A percentile compares a stretch with the other conserved stretches of the same genome.
Evolutionary conservation across 1,140 invertebrate species (phyloP).

Genomic region (Mactra quadrangularis): DNA sequence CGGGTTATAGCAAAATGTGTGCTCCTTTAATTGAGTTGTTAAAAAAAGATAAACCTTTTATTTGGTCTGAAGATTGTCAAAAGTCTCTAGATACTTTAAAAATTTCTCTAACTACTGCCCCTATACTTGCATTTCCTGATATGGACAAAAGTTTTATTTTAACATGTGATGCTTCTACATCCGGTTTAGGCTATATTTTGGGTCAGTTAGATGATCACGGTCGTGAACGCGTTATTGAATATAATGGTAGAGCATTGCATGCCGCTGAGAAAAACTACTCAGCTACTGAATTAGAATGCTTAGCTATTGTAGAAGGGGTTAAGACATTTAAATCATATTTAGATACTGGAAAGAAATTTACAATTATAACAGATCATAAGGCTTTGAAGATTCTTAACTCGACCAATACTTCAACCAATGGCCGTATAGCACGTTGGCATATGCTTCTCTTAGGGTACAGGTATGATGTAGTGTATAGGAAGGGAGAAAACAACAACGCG

Average conservation of each 20-base stretch:
- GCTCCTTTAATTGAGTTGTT: conserved; percentile 59
- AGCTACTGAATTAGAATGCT: conserved; percentile 33
- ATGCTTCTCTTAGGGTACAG: conserved; percentile 27
- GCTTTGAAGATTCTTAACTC: conserved; percentile 63
- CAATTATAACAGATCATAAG: conserved; percentile 85
- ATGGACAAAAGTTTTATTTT: conserved; percentile 48
- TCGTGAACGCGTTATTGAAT: conserved; percentile 36
- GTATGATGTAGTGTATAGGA: conserved; percentile 16
- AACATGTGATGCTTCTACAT: conserved; percentile 4
- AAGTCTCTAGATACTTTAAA: conserved; percentile 25
- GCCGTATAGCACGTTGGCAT: conserved; percentile 74
- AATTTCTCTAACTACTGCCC: not conserved
- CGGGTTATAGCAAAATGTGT: conserved; percentile 43
- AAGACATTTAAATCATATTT: conserved; percentile 79
- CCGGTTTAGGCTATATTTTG: conserved; percentile 50
- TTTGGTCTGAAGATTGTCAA: conserved; percentile 11
- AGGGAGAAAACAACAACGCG: conserved; percentile 19
- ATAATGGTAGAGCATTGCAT: conserved; percentile 41
- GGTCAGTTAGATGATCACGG: conserved; percentile 48
- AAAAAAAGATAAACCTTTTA: conserved; percentile 21
- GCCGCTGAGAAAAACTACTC: conserved; percentile 41
- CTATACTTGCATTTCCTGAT: conserved; percentile 46
- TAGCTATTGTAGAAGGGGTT: conserved; percentile 57
- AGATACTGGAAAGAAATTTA: conserved; percentile 83
- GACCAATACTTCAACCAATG: conserved; percentile 79